phyloP scores from a whole-genome alignment of 2,888 invertebrate genomes.

The Macaria notata region DNA sequence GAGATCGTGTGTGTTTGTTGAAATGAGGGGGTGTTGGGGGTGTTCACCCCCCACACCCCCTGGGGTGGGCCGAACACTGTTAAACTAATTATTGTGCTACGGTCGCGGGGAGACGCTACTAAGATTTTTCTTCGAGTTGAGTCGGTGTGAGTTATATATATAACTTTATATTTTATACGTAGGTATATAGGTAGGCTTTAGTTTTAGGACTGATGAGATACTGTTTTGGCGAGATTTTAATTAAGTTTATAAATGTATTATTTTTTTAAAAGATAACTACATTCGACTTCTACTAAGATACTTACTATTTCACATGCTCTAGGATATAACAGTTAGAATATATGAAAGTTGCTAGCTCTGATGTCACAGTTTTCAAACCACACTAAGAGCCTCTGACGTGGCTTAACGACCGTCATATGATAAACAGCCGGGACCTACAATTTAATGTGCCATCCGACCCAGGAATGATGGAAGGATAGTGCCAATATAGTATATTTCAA shows the following conservation, averaged over 20 bases:
- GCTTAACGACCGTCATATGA: too few relatives aligned
- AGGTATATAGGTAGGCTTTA: slow-evolving; percentile 3
- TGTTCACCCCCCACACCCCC: slow-evolving; percentile 18
- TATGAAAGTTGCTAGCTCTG: too few relatives aligned
- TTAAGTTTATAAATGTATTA: not conserved
- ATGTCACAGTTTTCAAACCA: too few relatives aligned
- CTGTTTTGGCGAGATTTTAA: not conserved
- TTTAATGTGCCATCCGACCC: too few relatives aligned
- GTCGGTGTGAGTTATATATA: slow-evolving; percentile 36
- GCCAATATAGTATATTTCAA: too few relatives aligned
- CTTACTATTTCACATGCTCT: too few relatives aligned
- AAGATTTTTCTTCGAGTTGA: slow-evolving; percentile 59
- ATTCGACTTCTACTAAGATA: too few relatives aligned
- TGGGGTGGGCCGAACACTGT: slow-evolving; percentile 58
- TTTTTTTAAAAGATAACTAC: not conserved
- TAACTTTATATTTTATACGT: slow-evolving; percentile 9
- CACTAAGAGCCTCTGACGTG: too few relatives aligned
- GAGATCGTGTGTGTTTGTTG: slow-evolving; percentile 42
- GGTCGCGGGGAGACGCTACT: slow-evolving; percentile 39
- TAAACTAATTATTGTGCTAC: slow-evolving; percentile 64
- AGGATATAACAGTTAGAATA: too few relatives aligned
- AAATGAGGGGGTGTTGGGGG: slow-evolving; percentile 34
- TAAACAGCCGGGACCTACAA: too few relatives aligned
- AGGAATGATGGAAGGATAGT: too few relatives aligned
- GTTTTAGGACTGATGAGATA: not conserved